Percentiles rank a stretch among this genome's conserved stretches.
phyloP scores from a whole-genome alignment of 30 jellyfish, hydroid and myxozoan genomes.

The Phacellophora camtschatica region DNA sequence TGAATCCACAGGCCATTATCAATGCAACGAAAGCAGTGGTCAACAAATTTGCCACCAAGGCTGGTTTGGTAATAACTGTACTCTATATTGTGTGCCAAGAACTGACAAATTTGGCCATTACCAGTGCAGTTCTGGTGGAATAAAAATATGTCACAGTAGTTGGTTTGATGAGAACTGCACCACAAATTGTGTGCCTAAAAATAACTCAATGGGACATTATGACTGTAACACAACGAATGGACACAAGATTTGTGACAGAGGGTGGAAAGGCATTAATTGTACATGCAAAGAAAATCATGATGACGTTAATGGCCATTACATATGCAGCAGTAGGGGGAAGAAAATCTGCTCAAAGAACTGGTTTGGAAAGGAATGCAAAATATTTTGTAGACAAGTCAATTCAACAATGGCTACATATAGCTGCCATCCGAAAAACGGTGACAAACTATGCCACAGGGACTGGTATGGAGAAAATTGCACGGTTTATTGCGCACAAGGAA shows the following conservation, averaged over 20 bases:
- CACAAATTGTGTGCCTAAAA: background rate
- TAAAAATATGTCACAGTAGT: background rate
- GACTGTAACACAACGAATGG: background rate
- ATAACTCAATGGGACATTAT: conserved; percentile 35
- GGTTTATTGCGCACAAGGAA: background rate
- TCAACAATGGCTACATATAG: background rate
- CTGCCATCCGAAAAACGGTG: background rate
- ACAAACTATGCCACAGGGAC: background rate
- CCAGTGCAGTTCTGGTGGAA: background rate
- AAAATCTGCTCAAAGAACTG: background rate
- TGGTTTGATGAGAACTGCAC: conserved; percentile 69
- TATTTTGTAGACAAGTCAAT: background rate
- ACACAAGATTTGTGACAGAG: background rate
- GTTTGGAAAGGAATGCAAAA: background rate
- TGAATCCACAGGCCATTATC: background rate
- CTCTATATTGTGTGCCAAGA: background rate
- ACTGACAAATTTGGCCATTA: background rate
- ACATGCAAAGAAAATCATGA: background rate
- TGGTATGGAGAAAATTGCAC: background rate
- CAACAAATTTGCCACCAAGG: background rate
- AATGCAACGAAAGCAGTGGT: background rate
- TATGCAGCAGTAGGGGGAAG: background rate
- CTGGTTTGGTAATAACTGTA: background rate
- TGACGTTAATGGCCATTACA: background rate
- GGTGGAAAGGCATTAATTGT: conserved; percentile 14